These are phyloP conservation scores for Apodemus sylvaticus DNA, from an alignment of 2,113 vertebrate species.

Conservation along the genomic window DNA sequence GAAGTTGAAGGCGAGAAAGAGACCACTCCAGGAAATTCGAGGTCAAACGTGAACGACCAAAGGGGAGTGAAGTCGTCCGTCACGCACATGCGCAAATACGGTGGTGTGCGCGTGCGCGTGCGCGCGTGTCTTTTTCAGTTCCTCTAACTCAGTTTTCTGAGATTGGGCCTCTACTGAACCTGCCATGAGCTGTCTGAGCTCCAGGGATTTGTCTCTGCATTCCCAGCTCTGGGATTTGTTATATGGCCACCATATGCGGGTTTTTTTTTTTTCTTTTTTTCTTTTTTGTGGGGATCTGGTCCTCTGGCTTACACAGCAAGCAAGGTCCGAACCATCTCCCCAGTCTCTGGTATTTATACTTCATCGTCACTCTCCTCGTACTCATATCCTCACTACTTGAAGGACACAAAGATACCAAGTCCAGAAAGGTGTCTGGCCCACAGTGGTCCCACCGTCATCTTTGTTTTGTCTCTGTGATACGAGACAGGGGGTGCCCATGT, in stretches of 20 bases:
- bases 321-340: too few relatives aligned
- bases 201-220: not conserved
- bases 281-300: too few relatives aligned
- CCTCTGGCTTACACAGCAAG: not conserved
- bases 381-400: not conserved
- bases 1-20: not conserved
- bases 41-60: not conserved
- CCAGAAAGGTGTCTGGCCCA: not conserved
- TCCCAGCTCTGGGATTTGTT: not conserved
- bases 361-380: not conserved
- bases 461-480: not conserved
- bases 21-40: not conserved
- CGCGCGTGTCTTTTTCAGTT: not conserved
- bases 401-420: not conserved
- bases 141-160: not conserved
- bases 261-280: too few relatives aligned
- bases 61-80: not conserved
- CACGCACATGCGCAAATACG: not conserved
- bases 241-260: not conserved
- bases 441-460: too few relatives aligned
- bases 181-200: not conserved
- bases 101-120: not conserved
- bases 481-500: not conserved
- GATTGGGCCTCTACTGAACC: not conserved
- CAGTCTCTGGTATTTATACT: not conserved